Percentiles rank a stretch among this genome's conserved stretches.
Conservation (phyloP, 2,888 invertebrate species). For the Acleris emargana region DNA sequence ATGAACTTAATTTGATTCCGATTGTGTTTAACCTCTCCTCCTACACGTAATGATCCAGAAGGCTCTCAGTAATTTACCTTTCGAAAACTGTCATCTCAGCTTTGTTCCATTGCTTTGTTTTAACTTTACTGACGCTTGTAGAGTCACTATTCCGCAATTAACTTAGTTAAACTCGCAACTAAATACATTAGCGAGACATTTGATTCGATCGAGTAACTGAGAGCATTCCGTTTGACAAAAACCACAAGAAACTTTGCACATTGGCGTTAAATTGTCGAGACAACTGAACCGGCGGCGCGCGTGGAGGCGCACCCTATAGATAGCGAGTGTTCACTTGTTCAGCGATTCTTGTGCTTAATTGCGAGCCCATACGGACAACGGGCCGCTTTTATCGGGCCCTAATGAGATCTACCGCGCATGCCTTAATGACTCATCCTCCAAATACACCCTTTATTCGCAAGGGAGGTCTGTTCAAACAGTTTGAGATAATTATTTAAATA, state of each 20-base stretch:
- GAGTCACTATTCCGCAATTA: conserved; percentile 36
- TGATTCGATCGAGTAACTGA: conserved; percentile 55
- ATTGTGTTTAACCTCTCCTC: conserved; percentile 78
- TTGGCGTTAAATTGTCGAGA: conserved; percentile 65
- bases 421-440: conserved; percentile 65
- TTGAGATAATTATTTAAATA: background rate
- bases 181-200: conserved; percentile 49
- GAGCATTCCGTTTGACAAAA: conserved; percentile 62
- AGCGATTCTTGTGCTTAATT: conserved; percentile 77
- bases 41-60: conserved; percentile 73
- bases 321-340: conserved; percentile 75
- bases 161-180: conserved; percentile 43
- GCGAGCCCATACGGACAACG: conserved; percentile 74
- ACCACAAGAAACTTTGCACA: conserved; percentile 68
- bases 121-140: conserved; percentile 18
- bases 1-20: conserved; percentile 81
- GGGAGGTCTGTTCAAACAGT: conserved; percentile 13
- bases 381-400: conserved; percentile 70
- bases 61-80: conserved; percentile 55
- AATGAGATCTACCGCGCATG: conserved; percentile 70
- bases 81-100: conserved; percentile 39
- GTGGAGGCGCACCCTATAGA: conserved; percentile 72
- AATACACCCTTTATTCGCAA: conserved; percentile 38
- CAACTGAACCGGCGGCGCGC: conserved; percentile 57
- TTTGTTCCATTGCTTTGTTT: conserved; percentile 31